phyloP scores from a whole-genome alignment of 2,113 vertebrate genomes.

The Terrapene triunguis region DNA sequence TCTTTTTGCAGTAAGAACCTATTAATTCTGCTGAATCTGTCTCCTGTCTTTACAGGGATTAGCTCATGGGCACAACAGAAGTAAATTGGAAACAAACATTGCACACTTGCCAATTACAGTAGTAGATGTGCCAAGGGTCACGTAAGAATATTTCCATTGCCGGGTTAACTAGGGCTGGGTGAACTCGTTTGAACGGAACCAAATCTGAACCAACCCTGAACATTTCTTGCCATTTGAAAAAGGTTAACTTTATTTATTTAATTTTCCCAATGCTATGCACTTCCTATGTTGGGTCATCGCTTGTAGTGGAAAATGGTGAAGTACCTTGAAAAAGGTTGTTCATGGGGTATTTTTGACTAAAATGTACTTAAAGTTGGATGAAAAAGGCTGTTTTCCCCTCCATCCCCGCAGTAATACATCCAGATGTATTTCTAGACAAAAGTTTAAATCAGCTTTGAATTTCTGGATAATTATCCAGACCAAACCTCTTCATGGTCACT shows the following conservation, averaged over 20 bases:
- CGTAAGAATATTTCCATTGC: neutral
- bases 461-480: slow-evolving; percentile 11
- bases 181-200: neutral
- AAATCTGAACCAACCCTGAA: slow-evolving; percentile 9
- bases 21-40: neutral
- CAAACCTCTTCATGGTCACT: neutral
- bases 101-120: neutral
- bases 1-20: neutral
- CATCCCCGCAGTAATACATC: neutral
- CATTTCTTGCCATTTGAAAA: neutral
- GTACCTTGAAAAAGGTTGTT: accelerated
- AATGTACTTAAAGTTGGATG: neutral
- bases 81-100: neutral
- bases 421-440: slow-evolving; percentile 7
- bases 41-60: neutral
- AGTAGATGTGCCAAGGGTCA: neutral
- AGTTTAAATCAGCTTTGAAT: slow-evolving; percentile 6
- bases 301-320: neutral
- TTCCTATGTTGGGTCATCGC: neutral
- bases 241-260: slow-evolving; percentile 23
- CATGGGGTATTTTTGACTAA: neutral
- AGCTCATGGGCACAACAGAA: neutral
- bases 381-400: neutral
- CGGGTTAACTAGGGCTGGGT: neutral
- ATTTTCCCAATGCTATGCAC: slow-evolving; percentile 12